Percentiles rank a stretch among this genome's conserved stretches.
Evolutionary conservation across 2,888 invertebrate genomes (phyloP).

Genomic region (Incurvaria masculella): DNA sequence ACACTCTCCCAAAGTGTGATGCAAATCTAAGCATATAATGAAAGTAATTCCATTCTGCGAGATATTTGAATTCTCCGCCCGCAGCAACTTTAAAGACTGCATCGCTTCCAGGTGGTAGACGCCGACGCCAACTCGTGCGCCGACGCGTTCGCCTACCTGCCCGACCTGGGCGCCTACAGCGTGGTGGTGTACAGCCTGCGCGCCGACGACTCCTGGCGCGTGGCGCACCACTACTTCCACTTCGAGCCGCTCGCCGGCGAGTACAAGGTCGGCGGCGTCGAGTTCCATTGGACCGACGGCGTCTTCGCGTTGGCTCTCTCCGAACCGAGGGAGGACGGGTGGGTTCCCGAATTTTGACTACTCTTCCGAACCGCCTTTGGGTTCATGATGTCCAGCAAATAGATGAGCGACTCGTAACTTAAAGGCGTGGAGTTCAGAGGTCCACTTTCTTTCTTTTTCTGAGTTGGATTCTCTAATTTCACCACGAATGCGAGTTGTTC

Average conservation of each 20-base stretch:
- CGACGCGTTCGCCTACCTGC: conserved; percentile 72
- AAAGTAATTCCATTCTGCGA: too few relatives aligned
- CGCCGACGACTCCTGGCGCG: conserved; percentile 73
- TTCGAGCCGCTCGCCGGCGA: conserved; percentile 77
- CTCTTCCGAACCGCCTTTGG: conserved; percentile 1
- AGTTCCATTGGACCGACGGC: conserved; percentile 86
- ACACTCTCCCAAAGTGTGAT: too few relatives aligned
- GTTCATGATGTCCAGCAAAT: not conserved
- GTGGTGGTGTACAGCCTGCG: conserved; percentile 74
- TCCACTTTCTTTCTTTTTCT: too few relatives aligned
- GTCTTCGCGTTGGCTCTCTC: conserved; percentile 73
- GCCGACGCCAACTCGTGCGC: conserved; percentile 66
- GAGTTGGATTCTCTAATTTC: too few relatives aligned
- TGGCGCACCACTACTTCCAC: conserved; percentile 79
- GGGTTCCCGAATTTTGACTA: too few relatives aligned
- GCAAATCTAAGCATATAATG: too few relatives aligned
- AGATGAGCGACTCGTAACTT: too few relatives aligned
- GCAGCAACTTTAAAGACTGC: too few relatives aligned
- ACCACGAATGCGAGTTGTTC: too few relatives aligned
- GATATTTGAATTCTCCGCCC: too few relatives aligned
- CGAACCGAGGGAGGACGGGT: conserved; percentile 56
- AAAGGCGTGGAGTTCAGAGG: too few relatives aligned
- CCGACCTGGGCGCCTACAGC: conserved; percentile 73
- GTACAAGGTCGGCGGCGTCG: conserved; percentile 71
- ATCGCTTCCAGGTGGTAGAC: conserved; percentile 65